phyloP scores from a whole-genome alignment of 1,140 invertebrate genomes.

The Samia ricini region DNA sequence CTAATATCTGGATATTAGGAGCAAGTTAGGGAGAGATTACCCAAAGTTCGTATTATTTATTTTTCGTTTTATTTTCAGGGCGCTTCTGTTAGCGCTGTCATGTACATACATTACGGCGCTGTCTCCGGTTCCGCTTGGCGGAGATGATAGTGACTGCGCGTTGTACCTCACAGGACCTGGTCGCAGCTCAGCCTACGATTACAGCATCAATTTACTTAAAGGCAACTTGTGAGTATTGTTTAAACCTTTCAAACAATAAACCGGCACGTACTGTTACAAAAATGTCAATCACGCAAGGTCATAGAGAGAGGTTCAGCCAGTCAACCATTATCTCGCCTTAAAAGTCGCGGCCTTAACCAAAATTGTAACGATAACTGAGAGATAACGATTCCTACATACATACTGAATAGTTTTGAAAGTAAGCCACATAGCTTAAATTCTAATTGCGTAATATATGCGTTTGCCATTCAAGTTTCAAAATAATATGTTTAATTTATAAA shows the following conservation, averaged over 20 bases:
- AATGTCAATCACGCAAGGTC: slow-evolving; percentile 1
- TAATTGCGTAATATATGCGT: background rate
- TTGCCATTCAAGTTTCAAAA: background rate
- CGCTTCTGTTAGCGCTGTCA: slow-evolving; percentile 56
- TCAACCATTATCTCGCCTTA: slow-evolving; percentile 2
- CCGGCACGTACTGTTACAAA: background rate
- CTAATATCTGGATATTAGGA: background rate
- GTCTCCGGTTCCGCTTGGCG: slow-evolving; percentile 50
- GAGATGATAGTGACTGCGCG: slow-evolving; percentile 84
- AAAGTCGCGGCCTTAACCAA: background rate
- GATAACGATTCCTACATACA: background rate
- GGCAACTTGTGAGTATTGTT: slow-evolving; percentile 74
- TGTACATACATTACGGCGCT: slow-evolving; percentile 45
- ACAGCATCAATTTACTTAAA: slow-evolving; percentile 88
- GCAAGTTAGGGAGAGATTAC: background rate
- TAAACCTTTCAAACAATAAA: background rate
- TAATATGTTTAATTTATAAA: background rate
- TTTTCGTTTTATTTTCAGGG: slow-evolving; percentile 28
- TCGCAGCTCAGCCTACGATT: slow-evolving; percentile 87
- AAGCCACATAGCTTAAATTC: background rate
- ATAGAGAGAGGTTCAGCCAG: background rate
- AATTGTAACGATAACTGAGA: background rate
- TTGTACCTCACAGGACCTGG: slow-evolving; percentile 85
- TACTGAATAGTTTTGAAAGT: background rate
- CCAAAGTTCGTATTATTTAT: background rate